Conservation (phyloP, 2,888 invertebrate genomes). For the Polymixis lichenea region DNA sequence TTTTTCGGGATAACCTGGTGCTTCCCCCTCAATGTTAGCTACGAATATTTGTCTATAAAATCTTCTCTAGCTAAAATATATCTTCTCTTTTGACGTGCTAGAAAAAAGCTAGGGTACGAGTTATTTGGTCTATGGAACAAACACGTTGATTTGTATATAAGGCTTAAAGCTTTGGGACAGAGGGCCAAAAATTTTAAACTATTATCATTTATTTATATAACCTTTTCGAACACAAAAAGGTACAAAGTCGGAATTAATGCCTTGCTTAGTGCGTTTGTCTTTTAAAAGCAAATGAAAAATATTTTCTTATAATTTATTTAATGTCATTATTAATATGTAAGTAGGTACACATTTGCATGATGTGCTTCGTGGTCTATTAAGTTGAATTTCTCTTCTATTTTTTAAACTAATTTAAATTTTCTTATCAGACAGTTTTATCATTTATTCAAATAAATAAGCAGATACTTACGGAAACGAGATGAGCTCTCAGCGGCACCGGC, state of each 20-base stretch:
- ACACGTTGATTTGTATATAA: background rate
- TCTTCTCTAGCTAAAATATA: background rate
- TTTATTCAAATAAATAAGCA: background rate
- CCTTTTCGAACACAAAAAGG: no score
- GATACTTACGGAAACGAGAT: slow-evolving; percentile 83
- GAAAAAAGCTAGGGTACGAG: background rate
- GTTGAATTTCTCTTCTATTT: background rate
- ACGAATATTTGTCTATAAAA: background rate
- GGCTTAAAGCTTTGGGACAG: background rate
- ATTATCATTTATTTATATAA: no score
- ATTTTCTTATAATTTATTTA: background rate
- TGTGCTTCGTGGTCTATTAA: background rate
- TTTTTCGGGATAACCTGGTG: background rate
- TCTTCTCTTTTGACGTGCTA: background rate
- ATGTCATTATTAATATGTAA: background rate
- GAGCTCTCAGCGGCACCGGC: slow-evolving; percentile 75
- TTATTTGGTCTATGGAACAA: background rate
- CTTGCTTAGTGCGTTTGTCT: background rate
- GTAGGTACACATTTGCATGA: no score
- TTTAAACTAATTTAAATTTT: background rate
- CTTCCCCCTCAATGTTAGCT: background rate
- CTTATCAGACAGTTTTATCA: no score
- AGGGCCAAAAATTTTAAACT: no score
- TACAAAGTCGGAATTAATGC: no score
- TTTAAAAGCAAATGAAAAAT: background rate